Evolutionary conservation across 2,797 vertebrate species (phyloP), one percentile per base, ranked within the genome.

Genomic region (Mus caroli): DNA sequence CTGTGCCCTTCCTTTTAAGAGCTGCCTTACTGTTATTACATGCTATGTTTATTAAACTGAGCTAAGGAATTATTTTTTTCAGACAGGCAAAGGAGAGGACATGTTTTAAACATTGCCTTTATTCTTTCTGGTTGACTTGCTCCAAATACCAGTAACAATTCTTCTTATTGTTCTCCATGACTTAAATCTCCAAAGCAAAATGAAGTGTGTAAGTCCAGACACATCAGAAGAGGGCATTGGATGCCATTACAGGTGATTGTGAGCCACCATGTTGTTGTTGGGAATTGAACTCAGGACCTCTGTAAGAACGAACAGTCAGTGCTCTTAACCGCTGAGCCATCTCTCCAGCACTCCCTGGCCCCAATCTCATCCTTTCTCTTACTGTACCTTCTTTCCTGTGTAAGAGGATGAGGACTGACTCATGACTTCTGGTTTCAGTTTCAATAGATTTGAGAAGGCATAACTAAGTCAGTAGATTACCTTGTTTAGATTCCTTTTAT

Each of bases 351-450:
- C 62, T 4, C 15, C 17, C 6, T 13, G 7, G 7, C 7, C 67
- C 6, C 15, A n/a, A n/a, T 69, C 3, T 94, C 43, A 54, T 69
- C 31, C 50, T 20, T 3, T 50, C 2, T 69, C 34, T 84, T 46
- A 86, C 78, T 95, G 7, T 34, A 0, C 7, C 24, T 52, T 95
- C 90, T 97, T 95, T 69, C 54, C 6, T 90, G 91, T 80, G 15
- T 28, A 92, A 94, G 37, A 90, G n/a, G 79, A 20, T 58, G 37
- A 37, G 34, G 73, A 90, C 1, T 84, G 58, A 94, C 77, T 84
- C 24, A 75, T 83, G 50, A 94, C 52, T 93, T 2, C 24, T 95
- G 52, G 3, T 78, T 96, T 60, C 95, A 89, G 92, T 97, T 88
- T 94, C 19, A 62, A n/a, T 13, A 46, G 64, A 75, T 91, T 90